A percentile compares a stretch with the other conserved stretches of the same genome.
Conservation (phyloP, 92 coral and sea anemone species). For the Phenganax stokvisi region DNA sequence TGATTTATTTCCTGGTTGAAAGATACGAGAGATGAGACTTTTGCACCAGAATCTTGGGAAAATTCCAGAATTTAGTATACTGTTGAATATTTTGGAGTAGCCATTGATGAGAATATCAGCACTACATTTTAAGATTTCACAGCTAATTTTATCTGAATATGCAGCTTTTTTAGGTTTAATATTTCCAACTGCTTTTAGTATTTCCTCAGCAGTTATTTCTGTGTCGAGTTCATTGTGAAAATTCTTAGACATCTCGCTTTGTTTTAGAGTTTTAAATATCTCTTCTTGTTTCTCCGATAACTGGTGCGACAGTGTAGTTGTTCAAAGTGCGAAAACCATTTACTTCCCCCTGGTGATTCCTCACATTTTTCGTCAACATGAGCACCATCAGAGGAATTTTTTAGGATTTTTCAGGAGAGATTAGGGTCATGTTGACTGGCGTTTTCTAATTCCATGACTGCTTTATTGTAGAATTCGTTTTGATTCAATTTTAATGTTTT, state of each 20-base stretch:
- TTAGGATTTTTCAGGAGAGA: too few species aligned
- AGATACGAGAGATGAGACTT: background rate
- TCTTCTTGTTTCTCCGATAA: too few species aligned
- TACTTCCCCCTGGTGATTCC: too few species aligned
- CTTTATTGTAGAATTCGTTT: background rate
- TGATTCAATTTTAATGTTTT: background rate
- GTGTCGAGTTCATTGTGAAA: background rate
- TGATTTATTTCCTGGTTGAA: too few species aligned
- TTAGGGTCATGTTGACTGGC: too few species aligned
- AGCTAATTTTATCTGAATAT: slow-evolving; percentile 8
- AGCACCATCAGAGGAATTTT: too few species aligned
- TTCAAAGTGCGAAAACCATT: too few species aligned
- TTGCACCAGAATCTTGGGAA: slow-evolving; percentile 29
- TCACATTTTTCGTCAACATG: too few species aligned
- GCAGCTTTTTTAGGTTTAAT: slow-evolving; percentile 21
- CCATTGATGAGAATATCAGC: background rate
- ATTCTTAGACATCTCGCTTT: background rate
- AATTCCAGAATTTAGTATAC: background rate
- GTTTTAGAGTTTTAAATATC: background rate
- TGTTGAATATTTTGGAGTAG: slow-evolving; percentile 9
- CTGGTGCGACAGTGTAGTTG: too few species aligned
- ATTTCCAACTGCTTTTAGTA: background rate
- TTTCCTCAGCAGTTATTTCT: slow-evolving; percentile 5
- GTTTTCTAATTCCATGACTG: too few species aligned
- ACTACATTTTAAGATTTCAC: slow-evolving; percentile 22